Evolutionary conservation across 2,888 invertebrate genomes (phyloP), one percentile per base, ranked within the genome.

Genomic region (Coelogynopora nodosa): DNA sequence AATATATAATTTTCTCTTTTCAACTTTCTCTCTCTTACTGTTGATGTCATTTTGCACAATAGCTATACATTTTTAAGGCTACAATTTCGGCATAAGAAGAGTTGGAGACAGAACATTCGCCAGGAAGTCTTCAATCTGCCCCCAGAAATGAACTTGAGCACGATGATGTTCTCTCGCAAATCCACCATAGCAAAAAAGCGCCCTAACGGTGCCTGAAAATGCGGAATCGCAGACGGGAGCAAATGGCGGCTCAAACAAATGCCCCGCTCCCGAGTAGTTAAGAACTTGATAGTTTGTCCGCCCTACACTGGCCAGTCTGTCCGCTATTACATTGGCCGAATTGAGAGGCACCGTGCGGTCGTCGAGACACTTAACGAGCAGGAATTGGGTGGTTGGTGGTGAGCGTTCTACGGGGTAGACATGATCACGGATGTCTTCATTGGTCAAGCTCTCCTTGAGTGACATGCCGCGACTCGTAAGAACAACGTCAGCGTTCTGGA

Each of bases 171-270:
- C 23, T 13, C 28, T 27, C 13, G 85, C 0, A 30, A 26, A 26
- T 26, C 85, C 85, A 0, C 85, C 85, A 82, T 85, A 82, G 82
- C 23, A 23, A 26, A 86, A 26, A 13, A 74, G 2, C 5, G 23
- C 23, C 2, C 23, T 2, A 26, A 74, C 5, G 2, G 81, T n/a
- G 13, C 1, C n/a, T n/a, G 23, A 5, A 27, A 27, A 85, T n/a
- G 67, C 30, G 49, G 23, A 13, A 31, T 49, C 49, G 30, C 30
- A 30, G n/a, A 88, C 87, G 0, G 90, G 90, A 0, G 89, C 86
- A 80, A 90, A 89, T 0, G 90, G 90, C 1, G 90, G 90, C 31
- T 90, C 90, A 2, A 90, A 86, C 0, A 90, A 88, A 88, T 90
- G 90, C 0, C 90, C 90, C 0, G 90, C 89, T 0, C 88, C 89